Percentiles rank a stretch among this genome's conserved stretches.
Evolutionary conservation across 2,888 invertebrate genomes (phyloP).

Genomic region (Idaea dimidiata): DNA sequence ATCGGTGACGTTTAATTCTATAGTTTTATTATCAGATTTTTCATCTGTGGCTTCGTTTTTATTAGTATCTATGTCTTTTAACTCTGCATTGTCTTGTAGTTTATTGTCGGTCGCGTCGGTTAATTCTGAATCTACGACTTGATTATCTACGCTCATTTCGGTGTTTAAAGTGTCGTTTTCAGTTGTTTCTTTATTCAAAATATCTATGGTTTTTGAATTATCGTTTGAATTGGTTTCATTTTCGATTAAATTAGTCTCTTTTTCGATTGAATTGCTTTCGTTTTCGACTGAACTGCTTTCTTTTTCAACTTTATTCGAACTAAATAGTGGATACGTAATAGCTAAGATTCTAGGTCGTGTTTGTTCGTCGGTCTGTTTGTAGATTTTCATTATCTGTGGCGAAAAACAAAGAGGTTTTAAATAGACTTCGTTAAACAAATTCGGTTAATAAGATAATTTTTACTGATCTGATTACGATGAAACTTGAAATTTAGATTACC

Average conservation of each 20-base stretch:
- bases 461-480: neutral
- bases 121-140: neutral
- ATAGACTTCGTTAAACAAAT: neutral
- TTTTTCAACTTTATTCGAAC: slow-evolving; percentile 28
- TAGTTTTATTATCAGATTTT: neutral
- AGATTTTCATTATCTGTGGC: slow-evolving; percentile 63
- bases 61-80: slow-evolving; percentile 4
- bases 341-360: slow-evolving; percentile 87
- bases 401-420: neutral
- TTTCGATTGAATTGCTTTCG: slow-evolving; percentile 15
- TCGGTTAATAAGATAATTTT: neutral
- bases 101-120: slow-evolving; percentile 15
- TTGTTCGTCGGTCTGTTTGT: slow-evolving; percentile 47
- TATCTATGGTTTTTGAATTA: slow-evolving; percentile 4
- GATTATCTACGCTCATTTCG: neutral
- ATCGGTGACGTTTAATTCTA: too few relatives aligned
- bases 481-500: too few relatives aligned
- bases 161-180: neutral
- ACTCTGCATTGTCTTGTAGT: slow-evolving; percentile 11
- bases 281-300: neutral
- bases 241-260: slow-evolving; percentile 5
- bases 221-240: slow-evolving; percentile 15
- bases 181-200: neutral
- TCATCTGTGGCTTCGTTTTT: slow-evolving; percentile 9
- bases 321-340: slow-evolving; percentile 89